These are phyloP conservation scores for Gasterosteus nipponicus DNA, from an alignment of 2,113 vertebrate species.

Conservation along the genomic window DNA sequence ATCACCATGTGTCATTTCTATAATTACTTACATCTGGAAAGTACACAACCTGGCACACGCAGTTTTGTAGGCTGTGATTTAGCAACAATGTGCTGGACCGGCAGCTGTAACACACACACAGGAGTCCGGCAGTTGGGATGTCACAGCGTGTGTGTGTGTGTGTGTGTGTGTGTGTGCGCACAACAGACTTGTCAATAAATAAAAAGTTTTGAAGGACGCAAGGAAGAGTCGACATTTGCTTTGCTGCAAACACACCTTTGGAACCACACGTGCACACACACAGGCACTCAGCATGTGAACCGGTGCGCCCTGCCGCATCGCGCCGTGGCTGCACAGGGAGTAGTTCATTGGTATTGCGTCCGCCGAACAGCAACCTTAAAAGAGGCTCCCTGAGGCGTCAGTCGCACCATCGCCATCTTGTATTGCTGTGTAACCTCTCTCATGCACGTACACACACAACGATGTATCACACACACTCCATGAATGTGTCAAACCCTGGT, in stretches of 20 bases:
- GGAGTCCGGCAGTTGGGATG: constrained; percentile 41
- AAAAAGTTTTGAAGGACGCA: constrained; percentile 40
- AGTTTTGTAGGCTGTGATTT: constrained; percentile 1
- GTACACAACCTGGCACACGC: neutral
- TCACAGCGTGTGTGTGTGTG: constrained; percentile 41
- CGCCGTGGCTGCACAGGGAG: constrained; percentile 65
- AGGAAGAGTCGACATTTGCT: constrained; percentile 4
- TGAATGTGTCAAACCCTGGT: constrained; percentile 4
- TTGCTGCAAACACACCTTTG: constrained; percentile 14
- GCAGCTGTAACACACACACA: constrained; percentile 26
- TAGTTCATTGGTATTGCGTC: constrained; percentile 68
- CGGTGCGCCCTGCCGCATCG: constrained; percentile 36
- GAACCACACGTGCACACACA: constrained; percentile 4
- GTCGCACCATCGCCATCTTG: constrained; percentile 34
- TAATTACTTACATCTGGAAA: constrained; percentile 17
- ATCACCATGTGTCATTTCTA: constrained; percentile 15
- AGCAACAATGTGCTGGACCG: constrained; percentile 7
- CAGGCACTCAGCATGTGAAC: constrained; percentile 28
- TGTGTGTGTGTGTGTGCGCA: constrained; percentile 31
- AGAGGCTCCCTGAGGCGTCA: constrained; percentile 54
- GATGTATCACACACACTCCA: neutral
- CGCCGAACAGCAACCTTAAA: constrained; percentile 59
- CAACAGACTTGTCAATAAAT: constrained; percentile 38
- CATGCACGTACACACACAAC: neutral
- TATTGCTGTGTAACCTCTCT: neutral